Percentiles rank a stretch among this genome's conserved stretches.
Conservation (phyloP, 1,140 invertebrate species). For the Halotydeus destructor region DNA sequence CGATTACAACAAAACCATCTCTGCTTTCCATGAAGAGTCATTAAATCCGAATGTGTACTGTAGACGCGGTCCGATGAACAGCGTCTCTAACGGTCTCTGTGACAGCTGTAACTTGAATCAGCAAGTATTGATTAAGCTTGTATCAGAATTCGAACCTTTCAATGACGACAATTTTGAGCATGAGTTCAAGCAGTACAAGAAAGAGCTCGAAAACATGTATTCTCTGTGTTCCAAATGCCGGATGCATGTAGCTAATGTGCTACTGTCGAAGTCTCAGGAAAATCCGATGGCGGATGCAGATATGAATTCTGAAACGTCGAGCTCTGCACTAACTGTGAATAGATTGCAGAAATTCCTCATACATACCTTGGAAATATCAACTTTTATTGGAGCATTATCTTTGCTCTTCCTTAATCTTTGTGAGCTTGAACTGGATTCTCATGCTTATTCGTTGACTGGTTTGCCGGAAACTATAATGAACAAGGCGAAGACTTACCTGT, state of each 20-base stretch:
- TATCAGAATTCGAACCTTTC: constrained; percentile 10
- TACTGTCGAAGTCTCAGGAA: too few relatives aligned
- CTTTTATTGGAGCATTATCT: too few relatives aligned
- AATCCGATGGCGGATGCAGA: too few relatives aligned
- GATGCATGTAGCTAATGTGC: neutral
- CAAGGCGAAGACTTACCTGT: too few relatives aligned
- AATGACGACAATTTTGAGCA: constrained; percentile 6
- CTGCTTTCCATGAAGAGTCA: neutral
- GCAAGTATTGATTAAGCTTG: constrained; percentile 8
- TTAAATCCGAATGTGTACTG: neutral
- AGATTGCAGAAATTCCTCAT: too few relatives aligned
- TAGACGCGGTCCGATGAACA: neutral
- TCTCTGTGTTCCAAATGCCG: constrained; percentile 1
- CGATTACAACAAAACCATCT: constrained; percentile 7
- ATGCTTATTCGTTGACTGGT: too few relatives aligned
- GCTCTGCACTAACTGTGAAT: too few relatives aligned
- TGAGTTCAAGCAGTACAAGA: constrained; percentile 2
- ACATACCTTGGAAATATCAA: too few relatives aligned
- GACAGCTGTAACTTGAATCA: constrained; percentile 8
- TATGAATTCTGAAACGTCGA: too few relatives aligned
- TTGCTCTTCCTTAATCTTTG: too few relatives aligned
- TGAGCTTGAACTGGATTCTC: too few relatives aligned
- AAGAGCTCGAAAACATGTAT: constrained; percentile 3
- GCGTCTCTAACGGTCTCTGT: neutral
- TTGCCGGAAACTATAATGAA: too few relatives aligned